Conservation (phyloP, 2,797 vertebrate species). For the Telmatherina bonti region DNA sequence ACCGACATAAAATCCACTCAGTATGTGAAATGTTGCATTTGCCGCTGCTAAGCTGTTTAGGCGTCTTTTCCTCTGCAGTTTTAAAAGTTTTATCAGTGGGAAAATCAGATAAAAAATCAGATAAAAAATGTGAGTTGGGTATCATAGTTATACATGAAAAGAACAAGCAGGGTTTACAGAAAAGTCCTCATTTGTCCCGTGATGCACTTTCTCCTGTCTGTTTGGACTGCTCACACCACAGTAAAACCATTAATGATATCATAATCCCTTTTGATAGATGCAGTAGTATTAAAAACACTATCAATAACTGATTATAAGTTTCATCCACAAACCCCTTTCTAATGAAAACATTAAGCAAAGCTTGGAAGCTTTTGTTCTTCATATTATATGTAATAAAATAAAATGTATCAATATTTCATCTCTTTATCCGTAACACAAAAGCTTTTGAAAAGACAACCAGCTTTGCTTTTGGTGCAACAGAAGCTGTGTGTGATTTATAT, state of each 20-base stretch:
- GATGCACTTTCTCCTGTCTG: not conserved
- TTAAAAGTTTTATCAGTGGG: not conserved
- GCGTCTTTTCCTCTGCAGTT: not conserved
- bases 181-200: not conserved
- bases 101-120: not conserved
- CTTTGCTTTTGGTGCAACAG: not conserved
- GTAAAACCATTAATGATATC: not conserved
- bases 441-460: not conserved
- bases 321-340: not conserved
- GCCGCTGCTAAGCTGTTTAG: not conserved
- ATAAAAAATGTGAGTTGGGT: not conserved
- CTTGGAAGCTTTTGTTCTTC: not conserved
- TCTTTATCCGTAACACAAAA: not conserved
- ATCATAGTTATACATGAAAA: no score
- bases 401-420: not conserved
- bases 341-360: not conserved
- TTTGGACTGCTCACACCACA: not conserved
- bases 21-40: constrained; percentile 11
- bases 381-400: not conserved
- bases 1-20: not conserved
- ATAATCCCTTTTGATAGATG: not conserved
- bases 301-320: not conserved
- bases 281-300: not conserved
- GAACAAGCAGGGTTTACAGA: no score
- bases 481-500: not conserved